These are phyloP conservation scores for Pomatostomus ruficeps DNA, from an alignment of 2,113 vertebrate species.

Conservation along the genomic window DNA sequence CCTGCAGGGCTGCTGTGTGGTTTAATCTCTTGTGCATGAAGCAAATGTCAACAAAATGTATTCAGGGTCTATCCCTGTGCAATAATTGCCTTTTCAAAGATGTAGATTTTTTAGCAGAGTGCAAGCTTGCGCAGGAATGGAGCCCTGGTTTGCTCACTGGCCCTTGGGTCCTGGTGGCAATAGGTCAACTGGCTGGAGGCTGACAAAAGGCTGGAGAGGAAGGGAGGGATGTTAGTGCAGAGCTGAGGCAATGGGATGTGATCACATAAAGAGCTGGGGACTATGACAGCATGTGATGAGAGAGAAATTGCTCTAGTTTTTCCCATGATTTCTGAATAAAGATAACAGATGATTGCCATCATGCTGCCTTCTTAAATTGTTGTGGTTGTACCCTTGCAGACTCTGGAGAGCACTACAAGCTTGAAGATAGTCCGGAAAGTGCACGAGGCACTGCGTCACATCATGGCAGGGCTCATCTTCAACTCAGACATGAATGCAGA, in stretches of 20 bases:
- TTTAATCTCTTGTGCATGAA: neutral
- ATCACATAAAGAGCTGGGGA: neutral
- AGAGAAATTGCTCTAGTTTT: neutral
- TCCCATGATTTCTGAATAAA: neutral
- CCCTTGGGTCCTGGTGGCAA: neutral
- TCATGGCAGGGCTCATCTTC: slow-evolving; percentile 83
- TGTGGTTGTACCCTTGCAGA: slow-evolving; percentile 62
- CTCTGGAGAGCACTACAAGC: slow-evolving; percentile 85
- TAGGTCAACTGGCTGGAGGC: neutral
- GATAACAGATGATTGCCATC: neutral
- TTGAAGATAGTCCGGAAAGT: slow-evolving; percentile 88
- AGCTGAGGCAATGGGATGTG: neutral
- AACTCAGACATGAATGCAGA: slow-evolving; percentile 83
- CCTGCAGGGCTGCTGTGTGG: neutral
- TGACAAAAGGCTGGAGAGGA: neutral
- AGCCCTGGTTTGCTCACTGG: neutral
- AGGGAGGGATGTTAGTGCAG: neutral
- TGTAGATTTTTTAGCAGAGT: neutral
- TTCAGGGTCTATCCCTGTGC: neutral
- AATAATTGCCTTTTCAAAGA: neutral
- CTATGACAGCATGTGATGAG: neutral
- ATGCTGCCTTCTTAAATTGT: neutral
- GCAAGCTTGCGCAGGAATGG: neutral
- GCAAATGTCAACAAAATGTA: neutral
- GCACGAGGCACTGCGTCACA: slow-evolving; percentile 80